Evolutionary conservation across 2,888 invertebrate species (phyloP).

Genomic region (Hirtodrosophila duncani): DNA sequence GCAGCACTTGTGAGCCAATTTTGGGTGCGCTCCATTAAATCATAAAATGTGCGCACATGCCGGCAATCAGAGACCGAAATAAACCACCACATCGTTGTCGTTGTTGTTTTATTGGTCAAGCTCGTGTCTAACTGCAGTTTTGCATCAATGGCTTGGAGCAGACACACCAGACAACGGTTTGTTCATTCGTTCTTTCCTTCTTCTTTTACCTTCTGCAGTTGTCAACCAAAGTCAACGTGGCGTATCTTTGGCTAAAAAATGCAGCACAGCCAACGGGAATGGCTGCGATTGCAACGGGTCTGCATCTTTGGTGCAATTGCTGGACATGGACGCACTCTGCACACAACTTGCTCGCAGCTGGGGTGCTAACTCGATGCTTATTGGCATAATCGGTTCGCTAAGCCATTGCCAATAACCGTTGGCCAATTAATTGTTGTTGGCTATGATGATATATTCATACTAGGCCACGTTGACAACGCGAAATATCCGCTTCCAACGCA

Average conservation of each 20-base stretch:
- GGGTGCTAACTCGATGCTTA: slow-evolving; percentile 37
- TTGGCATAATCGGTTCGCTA: slow-evolving; percentile 48
- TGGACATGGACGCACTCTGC: slow-evolving; percentile 16
- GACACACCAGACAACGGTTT: slow-evolving; percentile 24
- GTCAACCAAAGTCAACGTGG: slow-evolving; percentile 39
- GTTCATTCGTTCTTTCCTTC: no score
- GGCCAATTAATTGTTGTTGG: slow-evolving; percentile 50
- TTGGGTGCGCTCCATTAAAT: slow-evolving; percentile 64
- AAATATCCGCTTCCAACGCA: slow-evolving; percentile 51
- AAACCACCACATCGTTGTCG: slow-evolving; percentile 15
- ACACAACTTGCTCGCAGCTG: no score
- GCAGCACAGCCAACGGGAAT: slow-evolving; percentile 60
- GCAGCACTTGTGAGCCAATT: slow-evolving; percentile 46
- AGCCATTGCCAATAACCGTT: slow-evolving; percentile 62
- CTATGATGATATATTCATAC: slow-evolving; percentile 34
- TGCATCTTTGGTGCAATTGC: neutral
- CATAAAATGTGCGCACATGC: slow-evolving; percentile 44
- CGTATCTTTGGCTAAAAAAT: slow-evolving; percentile 29
- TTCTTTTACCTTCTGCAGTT: slow-evolving; percentile 40
- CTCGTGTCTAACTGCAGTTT: slow-evolving; percentile 61
- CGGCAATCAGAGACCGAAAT: slow-evolving; percentile 47
- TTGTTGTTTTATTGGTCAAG: slow-evolving; percentile 6
- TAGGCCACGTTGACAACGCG: slow-evolving; percentile 47
- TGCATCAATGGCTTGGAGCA: slow-evolving; percentile 60
- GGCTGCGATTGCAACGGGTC: slow-evolving; percentile 52